These are phyloP conservation scores for Cherax quadricarinatus DNA, from an alignment of 1,140 invertebrate genomes.

Conservation along the genomic window DNA sequence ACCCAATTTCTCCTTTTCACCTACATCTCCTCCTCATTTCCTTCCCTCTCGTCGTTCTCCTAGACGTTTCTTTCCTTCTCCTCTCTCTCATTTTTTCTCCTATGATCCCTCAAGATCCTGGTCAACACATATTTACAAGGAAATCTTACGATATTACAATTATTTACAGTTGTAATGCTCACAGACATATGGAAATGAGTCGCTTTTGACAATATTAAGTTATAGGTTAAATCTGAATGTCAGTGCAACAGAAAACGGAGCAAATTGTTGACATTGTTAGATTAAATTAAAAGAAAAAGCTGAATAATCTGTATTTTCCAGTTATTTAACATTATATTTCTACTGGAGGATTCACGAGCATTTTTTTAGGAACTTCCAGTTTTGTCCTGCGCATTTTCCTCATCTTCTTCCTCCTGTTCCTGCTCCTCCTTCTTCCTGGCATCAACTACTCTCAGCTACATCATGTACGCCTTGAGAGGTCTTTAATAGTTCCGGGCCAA, in stretches of 20 bases:
- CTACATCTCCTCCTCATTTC: background rate
- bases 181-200: no score
- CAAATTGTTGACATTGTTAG: no score
- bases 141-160: no score
- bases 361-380: background rate
- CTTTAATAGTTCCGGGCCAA: slow-evolving; percentile 25
- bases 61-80: background rate
- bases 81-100: background rate
- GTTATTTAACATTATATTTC: background rate
- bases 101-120: no score
- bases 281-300: no score
- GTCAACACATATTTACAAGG: no score
- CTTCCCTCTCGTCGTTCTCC: background rate
- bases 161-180: no score
- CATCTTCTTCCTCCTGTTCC: background rate
- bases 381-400: background rate
- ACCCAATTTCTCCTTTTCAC: background rate
- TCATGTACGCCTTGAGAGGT: no score
- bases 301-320: background rate
- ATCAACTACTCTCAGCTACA: no score
- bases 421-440: background rate
- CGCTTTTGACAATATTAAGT: no score
- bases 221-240: no score
- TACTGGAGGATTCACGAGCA: background rate
- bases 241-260: no score